Conservation (phyloP, 1,140 invertebrate genomes). For the Ceratosolen fusciceps region DNA sequence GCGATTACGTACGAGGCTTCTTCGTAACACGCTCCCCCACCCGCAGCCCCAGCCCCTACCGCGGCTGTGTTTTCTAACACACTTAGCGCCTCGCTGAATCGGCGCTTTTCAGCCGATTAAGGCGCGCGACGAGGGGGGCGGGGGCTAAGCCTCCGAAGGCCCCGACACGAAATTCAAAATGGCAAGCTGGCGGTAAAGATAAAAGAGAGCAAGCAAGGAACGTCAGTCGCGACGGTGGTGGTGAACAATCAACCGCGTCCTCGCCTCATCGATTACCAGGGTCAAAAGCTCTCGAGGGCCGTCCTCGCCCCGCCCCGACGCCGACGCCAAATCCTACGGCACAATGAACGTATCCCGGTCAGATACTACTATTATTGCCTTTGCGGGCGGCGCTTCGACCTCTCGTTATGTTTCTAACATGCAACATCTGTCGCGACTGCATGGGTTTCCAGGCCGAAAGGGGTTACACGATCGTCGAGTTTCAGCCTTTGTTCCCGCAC, state of each 20-base stretch:
- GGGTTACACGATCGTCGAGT: background rate
- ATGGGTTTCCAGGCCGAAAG: background rate
- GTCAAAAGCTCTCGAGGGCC: background rate
- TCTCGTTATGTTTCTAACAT: background rate
- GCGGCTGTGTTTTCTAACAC: background rate
- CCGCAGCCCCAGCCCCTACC: too few relatives aligned
- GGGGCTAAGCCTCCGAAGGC: background rate
- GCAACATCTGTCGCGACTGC: conserved; percentile 23
- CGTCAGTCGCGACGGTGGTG: too few relatives aligned
- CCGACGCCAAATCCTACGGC: too few relatives aligned
- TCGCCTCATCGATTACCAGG: background rate
- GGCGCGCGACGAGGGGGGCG: background rate
- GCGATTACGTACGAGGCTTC: background rate
- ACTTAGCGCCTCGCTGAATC: background rate
- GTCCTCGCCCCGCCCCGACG: too few relatives aligned
- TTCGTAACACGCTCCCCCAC: background rate
- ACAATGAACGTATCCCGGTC: too few relatives aligned
- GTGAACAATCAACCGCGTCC: background rate
- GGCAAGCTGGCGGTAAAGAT: too few relatives aligned
- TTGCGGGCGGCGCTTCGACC: too few relatives aligned
- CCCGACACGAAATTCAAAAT: background rate
- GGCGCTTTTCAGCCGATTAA: background rate
- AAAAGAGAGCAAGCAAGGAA: too few relatives aligned
- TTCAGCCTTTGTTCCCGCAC: too few relatives aligned
- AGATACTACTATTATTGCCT: too few relatives aligned